Evolutionary conservation across 2,888 invertebrate species (phyloP).

Genomic region (Scotopteryx bipunctaria): DNA sequence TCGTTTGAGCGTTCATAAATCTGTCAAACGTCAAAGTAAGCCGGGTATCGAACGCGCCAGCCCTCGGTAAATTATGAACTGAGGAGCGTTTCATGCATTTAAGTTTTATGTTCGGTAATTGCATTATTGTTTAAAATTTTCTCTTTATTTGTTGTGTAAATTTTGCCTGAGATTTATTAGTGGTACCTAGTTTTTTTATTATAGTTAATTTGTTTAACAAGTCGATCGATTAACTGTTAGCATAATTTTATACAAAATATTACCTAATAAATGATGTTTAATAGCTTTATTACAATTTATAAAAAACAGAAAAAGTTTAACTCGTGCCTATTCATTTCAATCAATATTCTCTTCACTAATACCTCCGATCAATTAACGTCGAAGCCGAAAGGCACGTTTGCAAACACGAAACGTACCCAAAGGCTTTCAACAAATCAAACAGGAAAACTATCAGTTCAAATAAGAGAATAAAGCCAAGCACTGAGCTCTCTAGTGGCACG

Average conservation of each 20-base stretch:
- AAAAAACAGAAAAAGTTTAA: no score
- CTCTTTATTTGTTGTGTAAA: conserved; percentile 13
- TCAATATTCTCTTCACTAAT: conserved; percentile 3
- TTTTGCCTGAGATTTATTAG: no score
- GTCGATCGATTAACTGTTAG: no score
- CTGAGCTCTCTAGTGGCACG: conserved; percentile 46
- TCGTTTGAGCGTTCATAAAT: conserved; percentile 77
- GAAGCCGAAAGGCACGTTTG: conserved; percentile 12
- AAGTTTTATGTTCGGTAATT: conserved; percentile 36
- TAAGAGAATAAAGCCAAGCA: conserved; percentile 45
- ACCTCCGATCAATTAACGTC: conserved; percentile 6
- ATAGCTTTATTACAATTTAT: no score
- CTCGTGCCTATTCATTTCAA: background rate
- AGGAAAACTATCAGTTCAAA: conserved; percentile 37
- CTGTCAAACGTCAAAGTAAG: conserved; percentile 80
- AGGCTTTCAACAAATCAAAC: conserved; percentile 36
- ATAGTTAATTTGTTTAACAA: no score
- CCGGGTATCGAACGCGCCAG: conserved; percentile 77
- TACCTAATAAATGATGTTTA: no score
- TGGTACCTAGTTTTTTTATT: background rate
- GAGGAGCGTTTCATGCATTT: conserved; percentile 41
- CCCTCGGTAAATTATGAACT: conserved; percentile 76
- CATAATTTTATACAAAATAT: no score
- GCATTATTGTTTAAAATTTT: conserved; percentile 28
- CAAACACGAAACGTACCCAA: conserved; percentile 22